Percentiles rank a stretch among this genome's conserved stretches.
These are phyloP conservation scores for Zaprionus tsacasi DNA, from an alignment of 1,140 invertebrate species.

Conservation along the genomic window DNA sequence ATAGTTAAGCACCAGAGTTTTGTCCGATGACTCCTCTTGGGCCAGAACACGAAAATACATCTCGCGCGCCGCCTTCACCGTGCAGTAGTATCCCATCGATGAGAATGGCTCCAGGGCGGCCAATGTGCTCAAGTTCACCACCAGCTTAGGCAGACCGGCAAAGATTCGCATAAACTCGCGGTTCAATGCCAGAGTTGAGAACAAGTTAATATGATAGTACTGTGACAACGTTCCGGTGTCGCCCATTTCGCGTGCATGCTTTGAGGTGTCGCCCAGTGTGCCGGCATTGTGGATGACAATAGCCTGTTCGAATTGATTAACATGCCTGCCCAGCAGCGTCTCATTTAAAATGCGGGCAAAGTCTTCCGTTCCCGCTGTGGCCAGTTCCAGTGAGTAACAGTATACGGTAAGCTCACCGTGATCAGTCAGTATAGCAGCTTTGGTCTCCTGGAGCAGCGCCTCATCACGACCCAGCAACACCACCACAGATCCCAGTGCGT, in stretches of 20 bases:
- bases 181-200: conserved; percentile 91
- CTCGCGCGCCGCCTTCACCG: conserved; percentile 95
- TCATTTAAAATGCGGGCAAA: conserved; percentile 58
- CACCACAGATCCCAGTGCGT: conserved; percentile 88
- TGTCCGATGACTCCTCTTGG: conserved; percentile 87
- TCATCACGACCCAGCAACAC: conserved; percentile 91
- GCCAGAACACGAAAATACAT: conserved; percentile 96
- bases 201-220: conserved; percentile 92
- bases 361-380: conserved; percentile 64
- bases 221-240: conserved; percentile 87
- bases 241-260: conserved; percentile 86
- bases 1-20: conserved; percentile 93
- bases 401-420: conserved; percentile 84
- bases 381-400: conserved; percentile 87
- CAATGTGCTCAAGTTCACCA: conserved; percentile 96
- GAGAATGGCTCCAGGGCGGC: conserved; percentile 91
- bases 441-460: conserved; percentile 87
- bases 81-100: conserved; percentile 92
- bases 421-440: conserved; percentile 85
- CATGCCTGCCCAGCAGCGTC: conserved; percentile 15
- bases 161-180: conserved; percentile 88
- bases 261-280: conserved; percentile 90
- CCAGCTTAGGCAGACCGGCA: conserved; percentile 85
- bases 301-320: conserved; percentile 86
- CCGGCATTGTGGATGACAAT: conserved; percentile 96